A percentile compares a stretch with the other conserved stretches of the same genome.
Evolutionary conservation across 2,797 vertebrate genomes (phyloP).

Genomic region (Cichlasoma orientale): DNA sequence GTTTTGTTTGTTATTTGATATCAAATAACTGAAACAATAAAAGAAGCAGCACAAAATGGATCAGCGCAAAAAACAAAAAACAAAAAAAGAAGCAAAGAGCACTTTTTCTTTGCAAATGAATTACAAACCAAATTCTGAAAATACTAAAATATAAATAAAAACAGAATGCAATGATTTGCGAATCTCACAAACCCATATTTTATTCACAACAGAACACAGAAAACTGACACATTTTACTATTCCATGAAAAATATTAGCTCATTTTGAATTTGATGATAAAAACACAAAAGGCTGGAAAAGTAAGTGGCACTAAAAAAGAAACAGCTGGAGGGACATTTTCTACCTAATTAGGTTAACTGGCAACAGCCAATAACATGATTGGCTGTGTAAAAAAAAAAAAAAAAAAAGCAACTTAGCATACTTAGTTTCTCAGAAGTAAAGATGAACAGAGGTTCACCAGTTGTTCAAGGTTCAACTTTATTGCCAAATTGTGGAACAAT

Average conservation of each 20-base stretch:
- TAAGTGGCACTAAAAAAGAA: neutral
- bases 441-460: neutral
- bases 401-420: neutral
- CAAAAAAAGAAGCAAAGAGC: neutral
- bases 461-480: too few species aligned
- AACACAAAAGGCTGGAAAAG: neutral
- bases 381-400: too few species aligned
- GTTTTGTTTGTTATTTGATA: constrained; percentile 19
- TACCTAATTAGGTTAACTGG: neutral
- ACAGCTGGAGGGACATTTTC: neutral
- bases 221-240: too few species aligned
- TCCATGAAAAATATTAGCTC: too few species aligned
- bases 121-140: neutral
- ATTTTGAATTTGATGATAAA: too few species aligned
- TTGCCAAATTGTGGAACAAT: neutral
- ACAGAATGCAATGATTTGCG: too few species aligned
- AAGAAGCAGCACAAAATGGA: neutral
- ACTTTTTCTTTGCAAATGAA: constrained; percentile 15
- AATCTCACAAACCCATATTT: too few species aligned
- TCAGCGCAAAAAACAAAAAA: neutral
- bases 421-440: neutral
- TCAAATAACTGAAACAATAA: constrained; percentile 33
- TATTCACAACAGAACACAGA: too few species aligned
- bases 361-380: neutral
- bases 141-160: neutral